Conservation (phyloP, 1,140 invertebrate genomes). For the Ceratosolen solmsi region DNA sequence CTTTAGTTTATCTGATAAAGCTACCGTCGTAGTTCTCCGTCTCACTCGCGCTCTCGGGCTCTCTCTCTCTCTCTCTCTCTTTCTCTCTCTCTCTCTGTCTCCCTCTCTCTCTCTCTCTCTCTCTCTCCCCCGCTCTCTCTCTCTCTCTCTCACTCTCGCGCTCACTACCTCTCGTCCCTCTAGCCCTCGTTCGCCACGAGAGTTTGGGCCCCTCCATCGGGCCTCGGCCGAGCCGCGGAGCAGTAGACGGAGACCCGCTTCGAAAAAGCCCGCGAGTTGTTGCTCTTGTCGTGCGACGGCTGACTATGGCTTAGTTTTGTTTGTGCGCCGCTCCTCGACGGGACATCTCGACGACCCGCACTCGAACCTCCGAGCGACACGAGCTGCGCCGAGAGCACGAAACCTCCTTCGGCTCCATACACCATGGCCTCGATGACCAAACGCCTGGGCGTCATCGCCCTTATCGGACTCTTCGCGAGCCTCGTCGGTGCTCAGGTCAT, state of each 20-base stretch:
- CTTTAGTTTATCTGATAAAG: constrained; percentile 63
- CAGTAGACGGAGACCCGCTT: constrained; percentile 3
- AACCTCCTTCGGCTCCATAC: background rate
- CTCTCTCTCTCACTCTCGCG: background rate
- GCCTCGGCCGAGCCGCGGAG: background rate
- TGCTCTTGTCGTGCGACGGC: background rate
- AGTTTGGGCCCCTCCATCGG: background rate
- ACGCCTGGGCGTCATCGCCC: background rate
- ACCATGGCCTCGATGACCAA: background rate
- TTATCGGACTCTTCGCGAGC: background rate
- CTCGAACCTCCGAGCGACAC: background rate
- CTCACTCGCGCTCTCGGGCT: background rate
- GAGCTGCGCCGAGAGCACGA: background rate
- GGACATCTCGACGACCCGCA: background rate
- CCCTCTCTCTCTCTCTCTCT: background rate
- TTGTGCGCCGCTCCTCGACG: background rate
- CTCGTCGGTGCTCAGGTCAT: constrained; percentile 53
- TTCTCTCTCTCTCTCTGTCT: background rate
- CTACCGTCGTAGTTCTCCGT: background rate
- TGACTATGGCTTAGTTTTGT: constrained; percentile 43
- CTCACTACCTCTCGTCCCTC: background rate
- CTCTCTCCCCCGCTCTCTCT: background rate
- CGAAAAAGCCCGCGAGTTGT: constrained; percentile 44
- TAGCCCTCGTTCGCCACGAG: background rate
- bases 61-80: constrained; percentile 4